Evolutionary conservation across 2,888 invertebrate genomes (phyloP).

Genomic region (Barypeithes pellucidus): DNA sequence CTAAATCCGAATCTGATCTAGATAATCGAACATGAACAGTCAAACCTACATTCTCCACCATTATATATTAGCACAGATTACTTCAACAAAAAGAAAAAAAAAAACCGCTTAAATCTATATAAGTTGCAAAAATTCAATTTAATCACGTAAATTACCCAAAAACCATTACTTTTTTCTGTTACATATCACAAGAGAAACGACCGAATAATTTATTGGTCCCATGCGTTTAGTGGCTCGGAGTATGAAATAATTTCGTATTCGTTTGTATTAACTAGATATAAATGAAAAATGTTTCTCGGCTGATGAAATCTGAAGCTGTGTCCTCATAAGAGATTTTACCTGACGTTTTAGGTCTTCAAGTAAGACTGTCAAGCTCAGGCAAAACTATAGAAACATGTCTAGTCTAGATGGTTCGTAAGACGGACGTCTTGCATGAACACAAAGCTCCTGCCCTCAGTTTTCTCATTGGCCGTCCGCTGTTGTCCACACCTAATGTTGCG

Average conservation of each 20-base stretch:
- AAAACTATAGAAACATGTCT: too few species aligned
- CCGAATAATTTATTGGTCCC: not conserved
- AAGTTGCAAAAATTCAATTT: not conserved
- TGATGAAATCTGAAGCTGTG: too few species aligned
- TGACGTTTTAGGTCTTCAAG: too few species aligned
- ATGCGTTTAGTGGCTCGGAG: conserved; percentile 19
- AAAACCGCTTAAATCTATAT: not conserved
- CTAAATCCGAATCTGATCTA: not conserved
- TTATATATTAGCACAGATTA: not conserved
- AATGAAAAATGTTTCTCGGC: too few species aligned
- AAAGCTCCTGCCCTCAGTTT: too few species aligned
- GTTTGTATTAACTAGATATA: too few species aligned
- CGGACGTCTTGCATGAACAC: too few species aligned
- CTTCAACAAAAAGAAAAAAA: not conserved
- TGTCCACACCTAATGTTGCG: too few species aligned
- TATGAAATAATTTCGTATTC: conserved; percentile 11
- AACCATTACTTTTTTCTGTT: conserved; percentile 14
- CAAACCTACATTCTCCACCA: not conserved
- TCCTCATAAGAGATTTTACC: too few species aligned
- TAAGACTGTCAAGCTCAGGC: too few species aligned
- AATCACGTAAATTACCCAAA: not conserved
- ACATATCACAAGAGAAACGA: conserved; percentile 8
- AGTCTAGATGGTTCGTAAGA: too few species aligned
- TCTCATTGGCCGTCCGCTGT: too few species aligned
- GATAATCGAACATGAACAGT: not conserved